phyloP scores from a whole-genome alignment of 2,797 vertebrate genomes.

The Hoplostethus atlanticus region DNA sequence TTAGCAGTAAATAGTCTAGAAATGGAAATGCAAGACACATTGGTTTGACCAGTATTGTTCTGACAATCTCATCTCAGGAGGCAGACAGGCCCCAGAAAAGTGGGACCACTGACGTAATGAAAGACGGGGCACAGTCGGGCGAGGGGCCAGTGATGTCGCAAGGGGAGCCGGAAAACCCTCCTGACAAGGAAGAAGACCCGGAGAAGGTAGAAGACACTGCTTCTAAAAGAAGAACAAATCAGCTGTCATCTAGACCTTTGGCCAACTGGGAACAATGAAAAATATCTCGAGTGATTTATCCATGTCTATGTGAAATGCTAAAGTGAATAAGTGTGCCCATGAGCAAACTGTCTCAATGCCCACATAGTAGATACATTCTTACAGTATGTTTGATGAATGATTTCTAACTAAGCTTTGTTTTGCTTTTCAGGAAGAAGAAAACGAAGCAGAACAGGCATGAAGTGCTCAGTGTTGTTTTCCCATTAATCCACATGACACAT shows the following conservation, averaged over 20 bases:
- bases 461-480: neutral
- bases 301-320: neutral
- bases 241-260: neutral
- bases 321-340: neutral
- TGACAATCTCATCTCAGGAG: slow-evolving; percentile 49
- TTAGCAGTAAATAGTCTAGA: neutral
- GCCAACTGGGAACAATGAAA: neutral
- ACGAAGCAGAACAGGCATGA: slow-evolving; percentile 17
- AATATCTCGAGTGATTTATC: neutral
- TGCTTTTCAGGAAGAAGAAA: slow-evolving; percentile 63
- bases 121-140: neutral
- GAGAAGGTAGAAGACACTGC: slow-evolving; percentile 26
- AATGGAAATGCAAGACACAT: neutral
- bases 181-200: slow-evolving; percentile 2
- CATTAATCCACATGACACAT: neutral
- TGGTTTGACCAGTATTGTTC: slow-evolving; percentile 24
- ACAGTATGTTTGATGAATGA: neutral
- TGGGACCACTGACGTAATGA: slow-evolving; percentile 32
- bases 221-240: neutral
- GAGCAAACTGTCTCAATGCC: neutral
- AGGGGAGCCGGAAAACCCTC: neutral
- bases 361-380: neutral
- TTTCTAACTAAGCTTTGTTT: slow-evolving; percentile 6
- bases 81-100: slow-evolving; percentile 8
- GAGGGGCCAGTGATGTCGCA: slow-evolving; percentile 3